Base-by-base conservation (phyloP, 2,888 invertebrate genomes). In the Margaritifera margaritifera region DNA sequence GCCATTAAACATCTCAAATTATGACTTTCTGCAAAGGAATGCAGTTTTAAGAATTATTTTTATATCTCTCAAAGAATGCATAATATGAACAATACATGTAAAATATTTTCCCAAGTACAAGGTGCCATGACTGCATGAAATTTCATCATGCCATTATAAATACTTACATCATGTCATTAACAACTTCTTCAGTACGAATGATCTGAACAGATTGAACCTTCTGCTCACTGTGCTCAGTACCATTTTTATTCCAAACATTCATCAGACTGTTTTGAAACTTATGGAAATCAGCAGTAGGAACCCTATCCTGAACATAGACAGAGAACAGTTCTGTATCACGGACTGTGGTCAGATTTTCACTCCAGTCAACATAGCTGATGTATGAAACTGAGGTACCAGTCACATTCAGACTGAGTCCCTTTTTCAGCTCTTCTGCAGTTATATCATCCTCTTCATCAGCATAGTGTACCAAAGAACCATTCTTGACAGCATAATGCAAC, bases 301-400 rank as follows among this genome's bases (percentile, higher is more conserved):
- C 68, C 31, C 76, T 63, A 19, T 54, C 59, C 51, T 58, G 60
- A 18, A 72, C 50, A 51, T 74, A 62, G 4, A 80, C 18, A 6
- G 64, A 24, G 69, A 74, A 77, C 62, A 80, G 66, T 50, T 78
- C 76, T 18, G 60, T 50, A n/a, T 69, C 71, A 31, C 75, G 74
- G 69, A 52, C 22, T 6, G 22, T 15, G 15, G 42, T 42, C 42
- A 42, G 42, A 42, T 2, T 42, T 42, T 42, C 15, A 15, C 42
- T 42, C 42, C 42, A 15, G 11, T 42, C 42, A 42, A 42, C 42
- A 42, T 42, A 42, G 15, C 42, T 42, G 42, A 2, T 42, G 42
- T 42, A 42, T 42, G 42, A 42, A 42, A 15, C 42, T 42, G 42
- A 42, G 15, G 62, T 54, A 20, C 62, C 62, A 20, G 62, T 52